Conservation (phyloP, 2,888 invertebrate species). For the Drosophila neutralis region DNA sequence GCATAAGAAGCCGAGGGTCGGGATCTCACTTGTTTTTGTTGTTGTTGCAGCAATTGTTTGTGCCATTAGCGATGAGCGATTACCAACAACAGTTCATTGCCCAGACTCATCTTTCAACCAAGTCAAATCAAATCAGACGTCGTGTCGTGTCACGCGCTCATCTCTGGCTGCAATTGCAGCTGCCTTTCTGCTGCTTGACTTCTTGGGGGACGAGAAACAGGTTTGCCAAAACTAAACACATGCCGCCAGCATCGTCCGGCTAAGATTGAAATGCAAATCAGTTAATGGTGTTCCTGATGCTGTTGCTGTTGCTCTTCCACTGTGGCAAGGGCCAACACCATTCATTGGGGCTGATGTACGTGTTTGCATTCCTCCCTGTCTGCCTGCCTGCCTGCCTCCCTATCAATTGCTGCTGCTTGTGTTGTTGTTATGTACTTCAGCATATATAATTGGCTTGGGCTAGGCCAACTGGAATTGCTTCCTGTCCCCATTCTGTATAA, state of each 20-base stretch:
- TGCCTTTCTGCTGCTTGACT: slow-evolving; percentile 28
- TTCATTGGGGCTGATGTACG: slow-evolving; percentile 53
- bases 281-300: slow-evolving; percentile 65
- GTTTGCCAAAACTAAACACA: slow-evolving; percentile 76
- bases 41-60: slow-evolving; percentile 16
- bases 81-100: neutral
- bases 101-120: neutral
- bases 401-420: slow-evolving; percentile 4
- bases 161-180: slow-evolving; percentile 36
- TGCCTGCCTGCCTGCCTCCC: neutral
- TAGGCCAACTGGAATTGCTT: slow-evolving; percentile 37
- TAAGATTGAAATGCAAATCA: slow-evolving; percentile 77
- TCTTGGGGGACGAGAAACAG: slow-evolving; percentile 47
- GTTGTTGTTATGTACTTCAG: slow-evolving; percentile 36
- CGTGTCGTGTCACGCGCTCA: slow-evolving; percentile 42
- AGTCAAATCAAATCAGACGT: neutral
- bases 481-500: slow-evolving; percentile 12
- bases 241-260: slow-evolving; percentile 63
- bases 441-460: slow-evolving; percentile 58
- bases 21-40: slow-evolving; percentile 65
- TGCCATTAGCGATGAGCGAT: slow-evolving; percentile 29
- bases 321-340: slow-evolving; percentile 50
- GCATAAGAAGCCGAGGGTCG: slow-evolving; percentile 74
- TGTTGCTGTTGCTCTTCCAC: slow-evolving; percentile 28
- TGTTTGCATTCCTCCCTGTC: slow-evolving; percentile 29